These are phyloP conservation scores for Clarias gariepinus DNA, from an alignment of 2,113 vertebrate genomes.

Conservation along the genomic window DNA sequence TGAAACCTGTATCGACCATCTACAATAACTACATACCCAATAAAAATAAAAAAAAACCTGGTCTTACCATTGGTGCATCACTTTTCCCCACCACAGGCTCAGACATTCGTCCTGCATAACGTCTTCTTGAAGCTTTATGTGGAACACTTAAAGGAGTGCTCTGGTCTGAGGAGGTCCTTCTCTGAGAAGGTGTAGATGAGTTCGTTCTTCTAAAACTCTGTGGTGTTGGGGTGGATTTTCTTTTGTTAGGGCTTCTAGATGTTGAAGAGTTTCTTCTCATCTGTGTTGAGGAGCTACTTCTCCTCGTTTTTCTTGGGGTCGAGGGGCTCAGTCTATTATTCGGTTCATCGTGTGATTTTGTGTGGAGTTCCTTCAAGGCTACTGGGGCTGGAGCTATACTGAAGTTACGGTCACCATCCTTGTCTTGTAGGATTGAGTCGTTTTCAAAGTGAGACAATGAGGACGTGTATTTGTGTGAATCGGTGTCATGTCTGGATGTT, in stretches of 20 bases:
- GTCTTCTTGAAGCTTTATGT: not conserved
- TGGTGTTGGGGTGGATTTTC: not conserved
- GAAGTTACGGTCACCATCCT: not conserved
- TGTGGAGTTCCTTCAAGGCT: not conserved
- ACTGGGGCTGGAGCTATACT: not conserved
- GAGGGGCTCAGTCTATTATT: not conserved
- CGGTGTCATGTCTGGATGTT: not conserved
- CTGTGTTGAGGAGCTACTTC: not conserved
- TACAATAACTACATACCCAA: not conserved
- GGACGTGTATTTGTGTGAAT: too few relatives aligned
- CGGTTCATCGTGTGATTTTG: not conserved
- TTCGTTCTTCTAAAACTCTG: not conserved
- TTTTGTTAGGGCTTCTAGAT: not conserved
- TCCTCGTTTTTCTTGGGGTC: not conserved
- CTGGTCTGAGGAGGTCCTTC: not conserved
- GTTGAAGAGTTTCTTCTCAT: not conserved
- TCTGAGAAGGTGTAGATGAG: not conserved
- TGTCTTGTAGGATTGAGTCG: not conserved
- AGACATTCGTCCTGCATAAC: not conserved
- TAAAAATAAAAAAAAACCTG: not conserved
- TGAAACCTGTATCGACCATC: not conserved
- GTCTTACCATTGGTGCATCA: not conserved
- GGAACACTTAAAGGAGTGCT: not conserved
- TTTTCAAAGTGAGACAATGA: not conserved
- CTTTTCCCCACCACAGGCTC: too few relatives aligned